phyloP scores from a whole-genome alignment of 2,797 vertebrate genomes.

The Fringilla coelebs region DNA sequence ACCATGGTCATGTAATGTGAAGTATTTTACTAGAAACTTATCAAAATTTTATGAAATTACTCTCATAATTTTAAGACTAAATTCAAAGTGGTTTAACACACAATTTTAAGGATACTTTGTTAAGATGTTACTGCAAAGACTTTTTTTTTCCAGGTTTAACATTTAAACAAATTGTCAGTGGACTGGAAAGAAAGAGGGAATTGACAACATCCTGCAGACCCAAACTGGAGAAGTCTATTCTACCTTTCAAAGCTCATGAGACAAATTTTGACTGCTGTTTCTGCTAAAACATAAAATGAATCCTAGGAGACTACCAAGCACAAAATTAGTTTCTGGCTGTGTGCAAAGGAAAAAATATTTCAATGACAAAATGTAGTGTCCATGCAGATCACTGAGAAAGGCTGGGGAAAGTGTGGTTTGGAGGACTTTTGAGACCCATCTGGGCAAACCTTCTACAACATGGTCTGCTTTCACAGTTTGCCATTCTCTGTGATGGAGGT shows the following conservation, averaged over 20 bases:
- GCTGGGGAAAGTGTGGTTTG: fast-evolving
- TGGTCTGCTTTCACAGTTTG: not conserved
- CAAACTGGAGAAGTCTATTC: not conserved
- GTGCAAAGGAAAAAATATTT: not conserved
- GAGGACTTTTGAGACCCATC: not conserved
- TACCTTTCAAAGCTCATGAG: not conserved
- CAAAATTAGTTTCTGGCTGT: not conserved
- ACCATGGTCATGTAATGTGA: not conserved
- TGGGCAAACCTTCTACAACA: not conserved
- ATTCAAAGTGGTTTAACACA: not conserved
- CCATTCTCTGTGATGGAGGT: not conserved
- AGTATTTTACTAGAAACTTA: not conserved
- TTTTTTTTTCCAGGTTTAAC: not conserved
- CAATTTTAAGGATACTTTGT: not conserved
- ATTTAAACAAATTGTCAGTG: not conserved
- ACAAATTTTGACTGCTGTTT: not conserved
- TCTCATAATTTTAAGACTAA: not conserved
- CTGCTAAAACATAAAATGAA: not conserved
- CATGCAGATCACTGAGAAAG: not conserved
- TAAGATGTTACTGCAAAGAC: not conserved
- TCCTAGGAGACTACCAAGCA: not conserved
- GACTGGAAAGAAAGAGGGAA: not conserved
- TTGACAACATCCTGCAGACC: not conserved
- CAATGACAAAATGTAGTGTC: not conserved
- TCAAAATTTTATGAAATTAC: not conserved